phyloP scores from a whole-genome alignment of 2,113 vertebrate species.

The Melanotaenia duboulayi region DNA sequence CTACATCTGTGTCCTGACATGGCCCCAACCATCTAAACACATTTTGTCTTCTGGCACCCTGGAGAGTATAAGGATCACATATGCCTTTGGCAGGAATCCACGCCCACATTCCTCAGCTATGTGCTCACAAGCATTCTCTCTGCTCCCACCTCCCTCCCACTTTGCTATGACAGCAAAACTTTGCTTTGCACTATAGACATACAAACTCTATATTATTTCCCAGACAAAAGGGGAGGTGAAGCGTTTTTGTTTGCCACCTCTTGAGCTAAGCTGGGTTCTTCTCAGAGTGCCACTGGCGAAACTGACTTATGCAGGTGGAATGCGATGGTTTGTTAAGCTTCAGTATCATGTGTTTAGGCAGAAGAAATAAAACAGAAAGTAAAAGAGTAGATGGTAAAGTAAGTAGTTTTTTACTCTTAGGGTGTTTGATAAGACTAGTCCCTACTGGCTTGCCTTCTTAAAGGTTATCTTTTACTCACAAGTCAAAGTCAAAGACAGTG shows the following conservation, averaged over 20 bases:
- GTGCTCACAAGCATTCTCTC: conserved; percentile 72
- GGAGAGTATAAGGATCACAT: conserved; percentile 80
- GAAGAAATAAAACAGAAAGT: background rate
- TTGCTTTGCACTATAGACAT: conserved; percentile 51
- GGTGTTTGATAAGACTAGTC: conserved; percentile 35
- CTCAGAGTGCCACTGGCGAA: conserved; percentile 19
- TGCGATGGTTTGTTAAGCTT: background rate
- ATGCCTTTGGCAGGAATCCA: conserved; percentile 76
- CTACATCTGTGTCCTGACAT: conserved; percentile 72
- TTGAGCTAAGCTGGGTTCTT: conserved; percentile 11
- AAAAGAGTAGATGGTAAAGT: background rate
- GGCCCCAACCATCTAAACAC: conserved; percentile 60
- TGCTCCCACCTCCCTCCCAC: conserved; percentile 40
- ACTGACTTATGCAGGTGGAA: conserved; percentile 11
- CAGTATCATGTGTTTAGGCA: conserved; percentile 24
- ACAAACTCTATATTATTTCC: conserved; percentile 40
- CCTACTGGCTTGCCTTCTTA: conserved; percentile 35
- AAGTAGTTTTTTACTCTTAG: background rate
- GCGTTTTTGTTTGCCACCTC: conserved; percentile 15
- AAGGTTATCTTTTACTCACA: conserved; percentile 61
- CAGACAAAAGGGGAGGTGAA: conserved; percentile 23
- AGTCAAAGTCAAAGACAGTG: conserved; percentile 68
- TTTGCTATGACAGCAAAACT: conserved; percentile 66
- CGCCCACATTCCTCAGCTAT: conserved; percentile 81
- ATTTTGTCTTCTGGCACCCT: conserved; percentile 58